phyloP scores from a whole-genome alignment of 2,888 invertebrate species.

The Lycia hirtaria region DNA sequence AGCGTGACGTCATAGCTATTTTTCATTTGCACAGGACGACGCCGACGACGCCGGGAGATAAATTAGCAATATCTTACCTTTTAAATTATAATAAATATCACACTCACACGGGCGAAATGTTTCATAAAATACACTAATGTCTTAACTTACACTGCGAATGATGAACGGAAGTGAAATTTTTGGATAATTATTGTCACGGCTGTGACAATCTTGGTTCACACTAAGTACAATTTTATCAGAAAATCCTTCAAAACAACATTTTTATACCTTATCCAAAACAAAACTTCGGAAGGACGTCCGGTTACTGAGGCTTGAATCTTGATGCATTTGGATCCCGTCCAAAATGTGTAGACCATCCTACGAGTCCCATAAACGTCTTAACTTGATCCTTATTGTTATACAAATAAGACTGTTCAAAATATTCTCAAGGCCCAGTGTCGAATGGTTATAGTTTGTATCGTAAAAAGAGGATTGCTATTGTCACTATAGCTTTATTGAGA shows the following conservation, averaged over 20 bases:
- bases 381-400: conserved; percentile 20
- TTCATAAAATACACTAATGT: neutral
- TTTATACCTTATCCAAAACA: conserved; percentile 28
- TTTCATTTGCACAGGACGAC: conserved; percentile 28
- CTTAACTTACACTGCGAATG: no score
- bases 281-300: conserved; percentile 39
- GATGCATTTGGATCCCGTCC: conserved; percentile 47
- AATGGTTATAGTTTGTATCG: conserved; percentile 29
- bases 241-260: conserved; percentile 3
- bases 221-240: neutral
- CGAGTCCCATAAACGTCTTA: neutral
- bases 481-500: conserved; percentile 33
- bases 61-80: conserved; percentile 12
- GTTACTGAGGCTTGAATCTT: conserved; percentile 41
- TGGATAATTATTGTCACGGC: no score
- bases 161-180: neutral
- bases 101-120: neutral
- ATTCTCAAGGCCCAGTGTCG: conserved; percentile 1
- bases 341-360: conserved; percentile 32
- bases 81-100: conserved; percentile 19
- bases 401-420: conserved; percentile 11
- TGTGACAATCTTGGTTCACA: no score
- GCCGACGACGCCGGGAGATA: conserved; percentile 13
- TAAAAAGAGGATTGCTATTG: conserved; percentile 38
- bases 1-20: conserved; percentile 37